Base-by-base conservation (phyloP, 2,888 invertebrate genomes). In the Drosophila antonietae region DNA sequence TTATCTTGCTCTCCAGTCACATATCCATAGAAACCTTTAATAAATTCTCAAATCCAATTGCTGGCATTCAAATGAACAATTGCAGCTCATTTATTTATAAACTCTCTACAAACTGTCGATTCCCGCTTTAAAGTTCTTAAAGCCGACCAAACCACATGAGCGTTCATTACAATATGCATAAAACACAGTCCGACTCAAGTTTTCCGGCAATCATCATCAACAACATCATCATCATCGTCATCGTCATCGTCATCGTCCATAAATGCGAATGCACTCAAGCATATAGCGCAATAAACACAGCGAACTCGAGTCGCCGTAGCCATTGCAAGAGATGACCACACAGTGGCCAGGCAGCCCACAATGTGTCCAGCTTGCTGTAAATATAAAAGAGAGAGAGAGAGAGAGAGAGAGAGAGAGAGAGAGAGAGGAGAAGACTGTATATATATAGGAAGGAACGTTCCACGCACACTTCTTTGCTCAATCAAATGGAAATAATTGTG, bases 401-500 rank as follows among this genome's bases (percentile, higher is more conserved):
- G 28, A 28, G 28, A 28, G 28, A 28, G 51, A 33, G 20, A 23
- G 14, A 53, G 37, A 14, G 28, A 28, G 28, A 28, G 28, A 28
- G 51, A 33, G 20, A 23, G 14, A 53, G 37, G n/a, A n/a, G n/a
- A n/a, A 14, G 37, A 35, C 8, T 23, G n/a, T 41, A 9, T 10
- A 44, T 44, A 69, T 10, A 31, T 20, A 41, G 73, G 69, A 73
- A 81, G 74, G 52, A 80, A 80, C 69, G 68, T 69, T 75, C 76
- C 83, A 78, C 88, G 80, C 80, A 83, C 88, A 91, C 91, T 91
- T 91, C 88, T 90, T 84, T 91, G 90, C 86, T 77, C 91, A 91
- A 91, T 91, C 90, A 91, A 90, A 85, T 89, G 88, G 85, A 91
- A 91, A 89, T 91, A 89, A 90, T 90, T 90, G 84, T 83, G 88